Conservation (phyloP, 2,113 vertebrate genomes). For the Poeciliopsis occidentalis region DNA sequence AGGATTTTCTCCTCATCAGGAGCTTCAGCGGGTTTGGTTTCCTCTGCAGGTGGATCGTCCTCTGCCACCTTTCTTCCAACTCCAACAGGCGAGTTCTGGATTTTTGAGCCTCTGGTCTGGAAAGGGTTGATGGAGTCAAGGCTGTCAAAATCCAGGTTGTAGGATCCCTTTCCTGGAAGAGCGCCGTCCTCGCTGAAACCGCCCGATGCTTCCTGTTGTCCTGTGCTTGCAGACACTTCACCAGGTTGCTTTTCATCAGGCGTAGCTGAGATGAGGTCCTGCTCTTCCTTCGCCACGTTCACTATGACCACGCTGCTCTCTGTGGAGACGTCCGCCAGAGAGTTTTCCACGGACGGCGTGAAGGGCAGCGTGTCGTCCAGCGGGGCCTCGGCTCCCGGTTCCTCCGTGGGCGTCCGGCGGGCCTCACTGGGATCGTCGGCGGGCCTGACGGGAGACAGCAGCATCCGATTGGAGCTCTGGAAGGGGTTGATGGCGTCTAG, state of each 20-base stretch:
- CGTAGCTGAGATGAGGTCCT: constrained; percentile 3
- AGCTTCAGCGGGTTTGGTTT: neutral
- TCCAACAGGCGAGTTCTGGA: constrained; percentile 64
- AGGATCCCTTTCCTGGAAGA: constrained; percentile 51
- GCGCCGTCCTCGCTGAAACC: constrained; percentile 48
- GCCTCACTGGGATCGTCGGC: constrained; percentile 1
- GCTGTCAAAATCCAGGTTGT: constrained; percentile 69
- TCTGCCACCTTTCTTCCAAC: constrained; percentile 28
- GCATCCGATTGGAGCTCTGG: constrained; percentile 55
- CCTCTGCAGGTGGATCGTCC: neutral
- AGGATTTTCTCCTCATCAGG: constrained; percentile 17
- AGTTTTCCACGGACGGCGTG: constrained; percentile 69
- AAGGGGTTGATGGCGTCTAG: constrained; percentile 69
- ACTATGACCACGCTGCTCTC: constrained; percentile 77
- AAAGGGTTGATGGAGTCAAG: constrained; percentile 68
- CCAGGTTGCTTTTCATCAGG: constrained; percentile 34
- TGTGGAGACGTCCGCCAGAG: constrained; percentile 60
- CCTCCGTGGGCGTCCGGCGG: constrained; percentile 1
- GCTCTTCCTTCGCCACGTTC: constrained; percentile 32
- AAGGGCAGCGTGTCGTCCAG: constrained; percentile 79
- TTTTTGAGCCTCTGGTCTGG: constrained; percentile 65
- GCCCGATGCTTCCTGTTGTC: neutral
- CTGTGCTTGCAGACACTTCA: neutral
- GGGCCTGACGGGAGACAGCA: constrained; percentile 50
- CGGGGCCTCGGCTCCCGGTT: constrained; percentile 20